Percentiles rank a stretch among this genome's conserved stretches.
phyloP scores from a whole-genome alignment of 2,888 invertebrate species.

The Pterostichus niger region DNA sequence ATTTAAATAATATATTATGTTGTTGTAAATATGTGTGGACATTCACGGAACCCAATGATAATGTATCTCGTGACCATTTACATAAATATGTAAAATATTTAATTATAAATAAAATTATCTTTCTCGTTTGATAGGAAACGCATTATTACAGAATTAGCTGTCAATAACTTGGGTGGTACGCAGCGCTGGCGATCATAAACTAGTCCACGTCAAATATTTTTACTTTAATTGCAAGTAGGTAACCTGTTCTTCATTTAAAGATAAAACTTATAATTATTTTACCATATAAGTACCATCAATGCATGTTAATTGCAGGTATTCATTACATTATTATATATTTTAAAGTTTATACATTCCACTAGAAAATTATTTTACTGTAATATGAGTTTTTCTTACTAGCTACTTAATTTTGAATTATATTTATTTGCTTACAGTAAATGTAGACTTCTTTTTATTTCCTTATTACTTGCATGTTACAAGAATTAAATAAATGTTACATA shows the following conservation, averaged over 20 bases:
- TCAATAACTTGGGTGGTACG: constrained; percentile 47
- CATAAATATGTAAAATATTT: constrained; percentile 32
- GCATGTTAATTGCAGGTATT: constrained; percentile 51
- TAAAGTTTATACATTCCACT: constrained; percentile 35
- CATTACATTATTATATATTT: constrained; percentile 46
- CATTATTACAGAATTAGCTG: constrained; percentile 38
- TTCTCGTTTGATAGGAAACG: constrained; percentile 21
- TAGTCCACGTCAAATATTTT: constrained; percentile 42
- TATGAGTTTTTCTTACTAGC: not conserved
- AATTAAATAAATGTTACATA: too few relatives aligned
- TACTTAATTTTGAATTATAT: too few relatives aligned
- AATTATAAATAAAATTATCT: constrained; percentile 15
- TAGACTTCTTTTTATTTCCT: too few relatives aligned
- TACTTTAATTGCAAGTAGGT: constrained; percentile 34
- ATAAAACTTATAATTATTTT: constrained; percentile 50
- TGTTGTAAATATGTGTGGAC: not conserved
- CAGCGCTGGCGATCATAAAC: constrained; percentile 16
- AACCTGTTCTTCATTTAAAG: constrained; percentile 50
- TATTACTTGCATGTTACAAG: too few relatives aligned
- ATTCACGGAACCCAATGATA: constrained; percentile 1
- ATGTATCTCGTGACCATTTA: not conserved
- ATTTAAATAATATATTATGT: constrained; percentile 12
- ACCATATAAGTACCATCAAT: constrained; percentile 55
- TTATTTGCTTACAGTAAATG: too few relatives aligned
- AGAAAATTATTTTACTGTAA: constrained; percentile 40